Base-by-base conservation (phyloP, 1,140 invertebrate species). In the Dinoponera quadriceps region DNA sequence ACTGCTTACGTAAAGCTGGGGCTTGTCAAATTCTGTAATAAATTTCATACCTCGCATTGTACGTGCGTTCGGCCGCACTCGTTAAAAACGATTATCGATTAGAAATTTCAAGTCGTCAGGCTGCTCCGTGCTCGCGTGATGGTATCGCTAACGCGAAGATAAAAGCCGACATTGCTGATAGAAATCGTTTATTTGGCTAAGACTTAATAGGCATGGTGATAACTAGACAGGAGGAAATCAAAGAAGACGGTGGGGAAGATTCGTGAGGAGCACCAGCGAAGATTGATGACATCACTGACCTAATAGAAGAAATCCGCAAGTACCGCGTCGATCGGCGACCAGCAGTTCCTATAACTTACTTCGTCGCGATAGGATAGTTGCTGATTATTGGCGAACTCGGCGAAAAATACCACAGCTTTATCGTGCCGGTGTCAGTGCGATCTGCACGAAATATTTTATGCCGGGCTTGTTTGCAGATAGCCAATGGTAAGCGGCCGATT, bases 401-500 rank as follows among this genome's bases (percentile, higher is more conserved):
- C 65, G 20, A 25, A 69, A 68, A 69, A 68, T 55, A 54, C 11
- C 38, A 9, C 3, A 20, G 25, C 3, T 80, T 69, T 69, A 80
- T 80, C 75, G 18, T 29, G 20, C 3, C 51, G 33, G 57, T 11
- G 38, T 1, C 33, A 48, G 38, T 38, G 54, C 33, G 22, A 80
- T 59, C 55, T 73, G 20, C 51, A 84, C 55, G 73, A 86, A 88
- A 81, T 88, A 90, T 88, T 72, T 72, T 54, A 73, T 69, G 48
- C 0, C n/a, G 3, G 16, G 48, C 38, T 57, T 81, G 49, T 84
- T 90, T 85, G 89, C 90, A 85, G 80, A 90, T 89, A 80, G 57
- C 83, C 81, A 89, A 93, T 94, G 92, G 71, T 55, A n/a, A 69
- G 73, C 71, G 22, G 78, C 59, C 81, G 91, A 93, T 93, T 90